Evolutionary conservation across 1,140 invertebrate species (phyloP).

Genomic region (Anthonomus grandis): DNA sequence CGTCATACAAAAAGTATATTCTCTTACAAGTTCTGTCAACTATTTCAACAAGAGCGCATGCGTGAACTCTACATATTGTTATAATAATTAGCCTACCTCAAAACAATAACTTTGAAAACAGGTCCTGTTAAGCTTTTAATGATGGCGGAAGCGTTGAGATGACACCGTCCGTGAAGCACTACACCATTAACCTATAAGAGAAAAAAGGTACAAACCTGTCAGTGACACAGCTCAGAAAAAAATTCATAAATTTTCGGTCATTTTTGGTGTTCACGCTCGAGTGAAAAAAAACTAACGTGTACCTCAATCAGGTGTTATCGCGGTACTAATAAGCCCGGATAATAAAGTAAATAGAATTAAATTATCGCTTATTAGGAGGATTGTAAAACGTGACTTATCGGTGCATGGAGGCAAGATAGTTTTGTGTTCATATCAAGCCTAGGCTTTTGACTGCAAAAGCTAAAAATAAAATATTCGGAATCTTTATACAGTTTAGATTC

Average conservation of each 20-base stretch:
- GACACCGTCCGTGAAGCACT: constrained; percentile 90
- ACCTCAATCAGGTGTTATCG: constrained; percentile 12
- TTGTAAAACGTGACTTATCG: constrained; percentile 6
- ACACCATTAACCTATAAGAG: constrained; percentile 84
- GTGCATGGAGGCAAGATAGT: background rate
- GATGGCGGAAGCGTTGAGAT: constrained; percentile 92
- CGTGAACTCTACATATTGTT: background rate
- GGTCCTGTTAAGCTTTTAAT: constrained; percentile 87
- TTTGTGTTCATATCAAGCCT: constrained; percentile 9
- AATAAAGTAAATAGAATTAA: constrained; percentile 21
- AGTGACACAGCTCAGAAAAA: constrained; percentile 33
- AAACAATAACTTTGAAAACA: constrained; percentile 80
- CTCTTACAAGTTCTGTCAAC: no score
- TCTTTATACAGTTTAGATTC: background rate
- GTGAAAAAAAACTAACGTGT: constrained; percentile 14
- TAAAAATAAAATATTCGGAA: constrained; percentile 8
- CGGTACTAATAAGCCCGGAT: constrained; percentile 11
- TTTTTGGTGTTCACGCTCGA: constrained; percentile 17
- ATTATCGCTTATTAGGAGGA: constrained; percentile 6
- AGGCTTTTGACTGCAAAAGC: background rate
- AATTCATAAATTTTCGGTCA: constrained; percentile 35
- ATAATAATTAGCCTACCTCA: constrained; percentile 62
- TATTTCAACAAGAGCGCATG: no score
- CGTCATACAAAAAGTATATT: no score
- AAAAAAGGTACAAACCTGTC: constrained; percentile 31